phyloP scores from a whole-genome alignment of 2,888 invertebrate species.

The Ashinkailepas kermadecensis region DNA sequence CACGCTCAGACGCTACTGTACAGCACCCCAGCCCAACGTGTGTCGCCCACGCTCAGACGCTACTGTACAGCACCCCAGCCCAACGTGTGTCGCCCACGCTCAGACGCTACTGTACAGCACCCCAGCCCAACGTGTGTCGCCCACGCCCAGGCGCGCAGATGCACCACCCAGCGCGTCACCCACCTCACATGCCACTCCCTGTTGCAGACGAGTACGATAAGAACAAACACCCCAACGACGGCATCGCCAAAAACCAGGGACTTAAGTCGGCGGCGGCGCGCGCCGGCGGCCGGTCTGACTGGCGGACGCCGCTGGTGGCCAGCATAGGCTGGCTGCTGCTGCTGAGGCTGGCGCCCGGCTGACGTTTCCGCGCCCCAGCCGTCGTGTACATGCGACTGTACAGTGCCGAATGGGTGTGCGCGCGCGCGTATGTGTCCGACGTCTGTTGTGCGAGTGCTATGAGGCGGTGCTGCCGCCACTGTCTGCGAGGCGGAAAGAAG shows the following conservation, averaged over 20 bases:
- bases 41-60: too few species aligned
- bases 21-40: too few species aligned
- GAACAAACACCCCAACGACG: slow-evolving; percentile 74
- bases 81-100: too few species aligned
- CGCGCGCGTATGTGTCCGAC: background rate
- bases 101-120: too few species aligned
- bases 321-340: slow-evolving; percentile 4
- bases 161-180: too few species aligned
- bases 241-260: slow-evolving; percentile 79
- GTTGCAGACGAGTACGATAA: slow-evolving; percentile 65
- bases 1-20: too few species aligned
- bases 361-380: background rate
- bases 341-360: slow-evolving; percentile 5
- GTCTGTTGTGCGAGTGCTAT: too few species aligned
- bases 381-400: background rate
- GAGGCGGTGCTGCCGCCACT: background rate
- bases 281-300: background rate
- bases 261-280: slow-evolving; percentile 51
- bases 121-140: too few species aligned
- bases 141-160: too few species aligned
- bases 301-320: background rate
- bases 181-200: too few species aligned
- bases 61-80: too few species aligned
- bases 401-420: background rate
- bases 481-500: background rate